phyloP scores from a whole-genome alignment of 2,113 vertebrate species.

The Sula dactylatra region DNA sequence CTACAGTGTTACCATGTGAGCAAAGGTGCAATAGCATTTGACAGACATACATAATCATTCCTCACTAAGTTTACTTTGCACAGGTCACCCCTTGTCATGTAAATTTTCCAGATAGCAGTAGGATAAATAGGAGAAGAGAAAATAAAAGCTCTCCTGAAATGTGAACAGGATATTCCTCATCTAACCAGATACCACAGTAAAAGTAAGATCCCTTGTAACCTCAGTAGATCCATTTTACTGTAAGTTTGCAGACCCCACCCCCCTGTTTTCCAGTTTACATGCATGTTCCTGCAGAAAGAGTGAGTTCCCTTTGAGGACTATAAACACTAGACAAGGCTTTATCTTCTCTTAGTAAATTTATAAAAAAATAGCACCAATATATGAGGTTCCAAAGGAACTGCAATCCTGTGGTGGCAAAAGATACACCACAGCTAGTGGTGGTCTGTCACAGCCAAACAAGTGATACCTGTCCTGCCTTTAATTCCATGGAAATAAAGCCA shows the following conservation, averaged over 20 bases:
- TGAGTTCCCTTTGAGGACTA: background rate
- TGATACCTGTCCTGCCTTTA: background rate
- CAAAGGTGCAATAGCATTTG: background rate
- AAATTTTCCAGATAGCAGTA: background rate
- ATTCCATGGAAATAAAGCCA: background rate
- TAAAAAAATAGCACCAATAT: background rate
- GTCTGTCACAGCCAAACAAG: background rate
- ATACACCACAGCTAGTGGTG: background rate
- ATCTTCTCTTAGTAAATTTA: background rate
- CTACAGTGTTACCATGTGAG: accelerated
- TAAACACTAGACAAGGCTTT: background rate
- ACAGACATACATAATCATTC: background rate
- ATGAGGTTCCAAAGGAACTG: background rate
- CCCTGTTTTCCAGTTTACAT: background rate
- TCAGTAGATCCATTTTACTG: background rate
- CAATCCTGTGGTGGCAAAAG: background rate
- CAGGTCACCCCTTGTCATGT: background rate
- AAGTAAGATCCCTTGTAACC: background rate
- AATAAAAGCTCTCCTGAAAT: background rate
- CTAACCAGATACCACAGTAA: background rate
- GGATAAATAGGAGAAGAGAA: background rate
- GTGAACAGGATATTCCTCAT: background rate
- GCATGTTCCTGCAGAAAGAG: background rate
- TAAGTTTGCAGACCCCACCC: background rate
- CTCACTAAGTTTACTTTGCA: background rate